phyloP scores from a whole-genome alignment of 2,113 vertebrate species.

The Oreochromis niloticus region DNA sequence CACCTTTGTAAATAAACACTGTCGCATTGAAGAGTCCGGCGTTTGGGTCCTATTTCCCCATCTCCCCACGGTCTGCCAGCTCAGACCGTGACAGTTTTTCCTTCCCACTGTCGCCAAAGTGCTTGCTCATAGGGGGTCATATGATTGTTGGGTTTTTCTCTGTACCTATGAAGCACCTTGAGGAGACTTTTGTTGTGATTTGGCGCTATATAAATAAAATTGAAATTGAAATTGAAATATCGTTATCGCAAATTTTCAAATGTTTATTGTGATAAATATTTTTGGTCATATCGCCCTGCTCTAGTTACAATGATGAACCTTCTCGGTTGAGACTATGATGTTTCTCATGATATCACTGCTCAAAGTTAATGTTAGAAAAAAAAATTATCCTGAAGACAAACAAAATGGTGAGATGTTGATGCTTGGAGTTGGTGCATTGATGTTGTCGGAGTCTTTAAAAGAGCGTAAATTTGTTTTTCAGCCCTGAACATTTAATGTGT shows the following conservation, averaged over 20 bases:
- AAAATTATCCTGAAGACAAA: neutral
- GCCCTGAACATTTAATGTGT: neutral
- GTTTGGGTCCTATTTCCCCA: no score
- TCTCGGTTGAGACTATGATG: neutral
- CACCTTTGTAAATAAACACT: no score
- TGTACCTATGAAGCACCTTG: no score
- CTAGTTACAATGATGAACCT: neutral
- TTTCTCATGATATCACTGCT: fast-evolving
- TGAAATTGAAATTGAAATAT: neutral
- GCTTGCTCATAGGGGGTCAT: no score
- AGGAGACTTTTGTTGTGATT: no score
- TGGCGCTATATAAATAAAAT: no score
- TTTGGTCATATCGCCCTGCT: neutral
- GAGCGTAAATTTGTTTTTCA: neutral
- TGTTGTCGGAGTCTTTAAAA: neutral
- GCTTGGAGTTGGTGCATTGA: neutral
- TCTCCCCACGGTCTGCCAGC: no score
- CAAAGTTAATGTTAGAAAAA: neutral
- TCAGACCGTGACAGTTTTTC: no score
- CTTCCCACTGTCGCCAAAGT: no score
- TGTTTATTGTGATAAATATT: neutral
- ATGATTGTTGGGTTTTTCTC: no score
- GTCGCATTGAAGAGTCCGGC: no score
- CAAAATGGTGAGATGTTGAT: neutral
- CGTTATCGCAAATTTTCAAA: neutral